A percentile compares a stretch with the other conserved stretches of the same genome.
These are phyloP conservation scores for Plumapathes pennacea DNA, from an alignment of 92 coral and sea anemone genomes.

Conservation along the genomic window DNA sequence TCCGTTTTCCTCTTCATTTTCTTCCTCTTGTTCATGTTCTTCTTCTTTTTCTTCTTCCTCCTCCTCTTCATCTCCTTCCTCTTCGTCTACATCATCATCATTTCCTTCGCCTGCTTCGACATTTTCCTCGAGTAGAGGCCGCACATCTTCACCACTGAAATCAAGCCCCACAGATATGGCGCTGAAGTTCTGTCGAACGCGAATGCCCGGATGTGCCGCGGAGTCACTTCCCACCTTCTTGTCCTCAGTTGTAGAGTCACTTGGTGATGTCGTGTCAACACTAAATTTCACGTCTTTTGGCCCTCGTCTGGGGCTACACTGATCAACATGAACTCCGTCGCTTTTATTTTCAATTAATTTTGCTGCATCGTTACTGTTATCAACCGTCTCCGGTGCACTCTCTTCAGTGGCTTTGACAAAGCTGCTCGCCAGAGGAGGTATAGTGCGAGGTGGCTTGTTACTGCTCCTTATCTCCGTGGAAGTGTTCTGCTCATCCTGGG, in stretches of 20 bases:
- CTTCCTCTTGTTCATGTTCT: conserved; percentile 7
- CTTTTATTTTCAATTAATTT: not conserved
- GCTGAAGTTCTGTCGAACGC: conserved; percentile 81
- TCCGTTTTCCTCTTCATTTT: conserved; percentile 17
- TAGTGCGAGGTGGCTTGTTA: not conserved
- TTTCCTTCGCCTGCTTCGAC: conserved; percentile 25
- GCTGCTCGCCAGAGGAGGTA: conserved; percentile 63
- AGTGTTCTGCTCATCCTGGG: conserved; percentile 42
- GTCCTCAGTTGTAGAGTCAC: too few species aligned
- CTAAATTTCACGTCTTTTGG: too few species aligned
- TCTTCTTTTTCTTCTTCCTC: not conserved
- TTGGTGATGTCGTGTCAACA: too few species aligned
- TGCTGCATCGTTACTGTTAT: not conserved
- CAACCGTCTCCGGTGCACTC: too few species aligned
- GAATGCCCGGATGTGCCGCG: too few species aligned
- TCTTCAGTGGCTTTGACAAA: conserved; percentile 62
- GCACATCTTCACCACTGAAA: conserved; percentile 83
- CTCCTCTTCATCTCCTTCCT: conserved; percentile 3
- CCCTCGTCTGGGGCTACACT: too few species aligned
- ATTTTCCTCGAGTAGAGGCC: conserved; percentile 51
- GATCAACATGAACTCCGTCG: not conserved
- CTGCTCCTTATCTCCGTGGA: conserved; percentile 1
- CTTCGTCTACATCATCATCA: conserved; percentile 15
- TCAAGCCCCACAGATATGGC: conserved; percentile 74
- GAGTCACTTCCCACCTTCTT: too few species aligned